phyloP scores from a whole-genome alignment of 2,888 invertebrate genomes.

The Salticus scenicus region DNA sequence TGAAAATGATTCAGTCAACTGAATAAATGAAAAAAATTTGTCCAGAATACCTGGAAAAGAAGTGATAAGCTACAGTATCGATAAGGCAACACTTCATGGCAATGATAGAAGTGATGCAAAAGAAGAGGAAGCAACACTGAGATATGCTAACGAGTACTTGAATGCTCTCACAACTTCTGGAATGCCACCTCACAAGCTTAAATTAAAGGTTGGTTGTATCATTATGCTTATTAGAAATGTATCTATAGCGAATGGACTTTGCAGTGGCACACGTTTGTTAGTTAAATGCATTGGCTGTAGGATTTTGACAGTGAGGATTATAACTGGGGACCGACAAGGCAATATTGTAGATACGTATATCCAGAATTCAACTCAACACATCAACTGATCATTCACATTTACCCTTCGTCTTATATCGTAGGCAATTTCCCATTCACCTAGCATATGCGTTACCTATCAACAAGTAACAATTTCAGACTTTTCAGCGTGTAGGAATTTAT shows the following conservation, averaged over 20 bases:
- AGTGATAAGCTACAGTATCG: slow-evolving; percentile 13
- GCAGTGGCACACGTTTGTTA: slow-evolving; percentile 8
- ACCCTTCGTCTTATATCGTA: slow-evolving; percentile 10
- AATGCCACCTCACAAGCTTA: slow-evolving; percentile 62
- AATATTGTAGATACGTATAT: not conserved
- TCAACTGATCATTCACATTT: slow-evolving; percentile 2
- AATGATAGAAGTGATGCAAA: slow-evolving; percentile 15
- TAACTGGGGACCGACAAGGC: not conserved
- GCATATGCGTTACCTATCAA: slow-evolving; percentile 15
- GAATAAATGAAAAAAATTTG: slow-evolving; percentile 19
- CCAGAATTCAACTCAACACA: not conserved
- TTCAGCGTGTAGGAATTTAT: slow-evolving; percentile 3
- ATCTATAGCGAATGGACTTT: not conserved
- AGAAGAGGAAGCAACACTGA: slow-evolving; percentile 12
- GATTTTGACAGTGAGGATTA: not conserved
- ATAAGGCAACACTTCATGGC: slow-evolving; percentile 15
- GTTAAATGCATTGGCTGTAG: not conserved
- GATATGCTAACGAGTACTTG: slow-evolving; percentile 36
- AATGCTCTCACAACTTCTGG: slow-evolving; percentile 45
- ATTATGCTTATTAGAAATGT: slow-evolving; percentile 18
- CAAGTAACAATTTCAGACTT: slow-evolving; percentile 18
- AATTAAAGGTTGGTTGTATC: slow-evolving; percentile 22
- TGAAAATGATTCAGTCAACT: slow-evolving; percentile 13
- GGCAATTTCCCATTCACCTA: slow-evolving; percentile 5
- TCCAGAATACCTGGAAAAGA: slow-evolving; percentile 5